Evolutionary conservation across 2,888 invertebrate species (phyloP).

Genomic region (Cryptus viduatorius): DNA sequence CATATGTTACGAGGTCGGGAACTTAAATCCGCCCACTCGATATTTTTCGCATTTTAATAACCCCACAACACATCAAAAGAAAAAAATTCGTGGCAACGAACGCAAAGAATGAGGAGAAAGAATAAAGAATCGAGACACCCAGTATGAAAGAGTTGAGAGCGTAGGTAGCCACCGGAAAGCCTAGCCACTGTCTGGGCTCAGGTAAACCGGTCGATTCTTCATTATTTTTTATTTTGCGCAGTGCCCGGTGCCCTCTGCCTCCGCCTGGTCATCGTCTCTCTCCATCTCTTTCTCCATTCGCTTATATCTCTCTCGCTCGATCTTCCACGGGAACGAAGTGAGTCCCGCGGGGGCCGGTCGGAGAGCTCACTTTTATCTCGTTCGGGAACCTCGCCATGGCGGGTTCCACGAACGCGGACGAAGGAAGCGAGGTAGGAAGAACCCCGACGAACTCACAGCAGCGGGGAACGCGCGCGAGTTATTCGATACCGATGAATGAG

Average conservation of each 20-base stretch:
- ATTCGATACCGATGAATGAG: constrained; percentile 82
- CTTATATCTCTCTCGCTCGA: constrained; percentile 52
- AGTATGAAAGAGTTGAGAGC: constrained; percentile 58
- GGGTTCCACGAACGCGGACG: constrained; percentile 57
- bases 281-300: constrained; percentile 26
- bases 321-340: constrained; percentile 59
- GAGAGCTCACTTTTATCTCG: constrained; percentile 67
- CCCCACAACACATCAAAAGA: constrained; percentile 51
- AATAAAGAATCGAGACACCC: constrained; percentile 45
- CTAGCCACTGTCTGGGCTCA: constrained; percentile 75
- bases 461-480: constrained; percentile 73
- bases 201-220: constrained; percentile 80
- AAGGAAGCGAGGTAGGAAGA: constrained; percentile 24
- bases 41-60: constrained; percentile 28
- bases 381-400: constrained; percentile 22
- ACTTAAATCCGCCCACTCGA: constrained; percentile 16
- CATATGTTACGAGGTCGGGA: constrained; percentile 42
- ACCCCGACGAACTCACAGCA: constrained; percentile 34
- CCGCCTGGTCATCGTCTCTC: constrained; percentile 57
- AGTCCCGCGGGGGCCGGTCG: constrained; percentile 57
- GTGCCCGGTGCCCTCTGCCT: constrained; percentile 68
- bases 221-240: constrained; percentile 55
- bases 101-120: constrained; percentile 11
- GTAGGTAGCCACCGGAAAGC: constrained; percentile 65
- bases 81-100: constrained; percentile 67